Percentiles rank a stretch among this genome's conserved stretches.
Conservation (phyloP, 2,888 invertebrate species). For the Drosophila aldrichi region DNA sequence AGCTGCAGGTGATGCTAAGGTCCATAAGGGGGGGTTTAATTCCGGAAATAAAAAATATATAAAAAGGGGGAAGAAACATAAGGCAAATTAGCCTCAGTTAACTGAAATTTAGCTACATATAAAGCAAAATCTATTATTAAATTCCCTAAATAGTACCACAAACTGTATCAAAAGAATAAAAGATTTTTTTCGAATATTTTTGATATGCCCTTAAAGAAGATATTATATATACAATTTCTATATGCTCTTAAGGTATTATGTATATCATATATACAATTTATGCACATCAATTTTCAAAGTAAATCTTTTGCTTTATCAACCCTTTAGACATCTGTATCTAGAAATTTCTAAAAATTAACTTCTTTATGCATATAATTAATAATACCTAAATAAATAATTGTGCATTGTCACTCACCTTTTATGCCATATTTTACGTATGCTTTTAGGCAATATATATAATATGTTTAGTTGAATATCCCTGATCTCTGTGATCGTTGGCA, state of each 20-base stretch:
- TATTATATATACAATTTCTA: too few species aligned
- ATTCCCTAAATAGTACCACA: too few species aligned
- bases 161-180: neutral
- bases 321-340: too few species aligned
- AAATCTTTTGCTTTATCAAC: too few species aligned
- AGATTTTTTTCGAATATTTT: too few species aligned
- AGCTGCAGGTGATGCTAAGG: neutral
- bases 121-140: neutral
- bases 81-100: neutral
- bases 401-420: conserved; percentile 40
- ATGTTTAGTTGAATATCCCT: conserved; percentile 28
- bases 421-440: conserved; percentile 30
- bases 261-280: too few species aligned
- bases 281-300: too few species aligned
- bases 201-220: too few species aligned
- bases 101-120: neutral
- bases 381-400: neutral
- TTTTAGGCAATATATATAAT: conserved; percentile 5
- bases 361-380: too few species aligned
- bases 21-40: neutral
- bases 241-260: too few species aligned
- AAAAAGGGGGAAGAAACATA: neutral
- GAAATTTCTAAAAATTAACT: too few species aligned
- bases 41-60: neutral
- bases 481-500: conserved; percentile 25